These are phyloP conservation scores for Typhlomys cinereus DNA, from an alignment of 2,113 vertebrate species.

Conservation along the genomic window DNA sequence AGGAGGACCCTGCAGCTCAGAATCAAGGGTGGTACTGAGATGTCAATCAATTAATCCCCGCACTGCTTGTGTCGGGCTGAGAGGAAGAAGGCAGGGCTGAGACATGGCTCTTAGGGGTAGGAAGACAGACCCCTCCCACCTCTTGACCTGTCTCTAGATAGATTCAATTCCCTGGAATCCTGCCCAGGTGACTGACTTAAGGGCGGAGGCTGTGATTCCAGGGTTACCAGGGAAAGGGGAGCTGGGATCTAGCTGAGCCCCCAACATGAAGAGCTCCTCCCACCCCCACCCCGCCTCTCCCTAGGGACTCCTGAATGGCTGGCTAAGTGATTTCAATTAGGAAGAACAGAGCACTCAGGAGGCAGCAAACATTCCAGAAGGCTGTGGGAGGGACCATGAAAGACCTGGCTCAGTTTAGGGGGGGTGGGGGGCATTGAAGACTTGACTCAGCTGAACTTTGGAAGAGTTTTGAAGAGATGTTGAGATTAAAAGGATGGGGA, in stretches of 20 bases:
- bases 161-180: too few species aligned
- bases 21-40: not conserved
- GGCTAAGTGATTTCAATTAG: not conserved
- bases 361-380: too few species aligned
- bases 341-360: not conserved
- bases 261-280: not conserved
- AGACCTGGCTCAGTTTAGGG: not conserved
- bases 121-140: not conserved
- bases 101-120: not conserved
- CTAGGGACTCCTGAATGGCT: not conserved
- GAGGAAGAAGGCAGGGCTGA: not conserved
- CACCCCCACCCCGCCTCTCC: not conserved
- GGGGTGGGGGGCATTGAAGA: not conserved
- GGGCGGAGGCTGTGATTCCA: too few species aligned
- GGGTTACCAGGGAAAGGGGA: too few species aligned
- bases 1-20: not conserved
- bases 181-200: too few species aligned
- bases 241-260: too few species aligned
- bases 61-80: not conserved
- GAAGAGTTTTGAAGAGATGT: not conserved
- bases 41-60: not conserved
- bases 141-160: too few species aligned
- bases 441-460: not conserved
- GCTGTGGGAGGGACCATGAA: not conserved
- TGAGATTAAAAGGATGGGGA: not conserved